phyloP scores from a whole-genome alignment of 2,888 invertebrate species.

The Lomographa bimaculata region DNA sequence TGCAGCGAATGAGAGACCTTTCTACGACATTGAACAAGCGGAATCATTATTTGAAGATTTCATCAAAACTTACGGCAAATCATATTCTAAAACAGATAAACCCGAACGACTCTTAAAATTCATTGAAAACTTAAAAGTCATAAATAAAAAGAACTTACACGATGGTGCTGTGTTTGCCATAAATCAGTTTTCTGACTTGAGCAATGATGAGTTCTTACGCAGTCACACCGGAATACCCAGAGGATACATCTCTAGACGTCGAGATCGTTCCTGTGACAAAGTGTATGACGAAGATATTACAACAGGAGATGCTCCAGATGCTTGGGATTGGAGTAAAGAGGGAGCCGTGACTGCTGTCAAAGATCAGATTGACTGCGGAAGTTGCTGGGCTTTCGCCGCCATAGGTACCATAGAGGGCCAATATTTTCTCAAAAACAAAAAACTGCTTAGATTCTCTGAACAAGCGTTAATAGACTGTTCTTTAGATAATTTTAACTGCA shows the following conservation, averaged over 20 bases:
- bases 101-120: conserved; percentile 2
- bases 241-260: too few relatives aligned
- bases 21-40: conserved; percentile 3
- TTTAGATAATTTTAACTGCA: neutral
- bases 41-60: conserved; percentile 7
- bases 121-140: conserved; percentile 1
- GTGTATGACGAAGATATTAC: conserved; percentile 1
- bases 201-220: neutral
- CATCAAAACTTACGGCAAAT: conserved; percentile 1
- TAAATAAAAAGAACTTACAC: neutral
- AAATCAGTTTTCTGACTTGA: conserved; percentile 3
- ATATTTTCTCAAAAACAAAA: neutral
- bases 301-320: neutral
- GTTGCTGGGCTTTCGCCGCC: conserved; percentile 3
- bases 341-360: conserved; percentile 3
- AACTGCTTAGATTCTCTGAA: neutral
- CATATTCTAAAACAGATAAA: conserved; percentile 1
- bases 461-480: conserved; percentile 3
- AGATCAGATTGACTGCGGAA: neutral
- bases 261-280: neutral
- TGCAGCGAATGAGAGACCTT: neutral
- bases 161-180: neutral
- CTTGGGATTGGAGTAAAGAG: neutral
- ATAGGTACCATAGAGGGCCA: conserved; percentile 1
- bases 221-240: neutral